These are phyloP conservation scores for Caprella mutica DNA, from an alignment of 2,888 invertebrate species.

Conservation along the genomic window DNA sequence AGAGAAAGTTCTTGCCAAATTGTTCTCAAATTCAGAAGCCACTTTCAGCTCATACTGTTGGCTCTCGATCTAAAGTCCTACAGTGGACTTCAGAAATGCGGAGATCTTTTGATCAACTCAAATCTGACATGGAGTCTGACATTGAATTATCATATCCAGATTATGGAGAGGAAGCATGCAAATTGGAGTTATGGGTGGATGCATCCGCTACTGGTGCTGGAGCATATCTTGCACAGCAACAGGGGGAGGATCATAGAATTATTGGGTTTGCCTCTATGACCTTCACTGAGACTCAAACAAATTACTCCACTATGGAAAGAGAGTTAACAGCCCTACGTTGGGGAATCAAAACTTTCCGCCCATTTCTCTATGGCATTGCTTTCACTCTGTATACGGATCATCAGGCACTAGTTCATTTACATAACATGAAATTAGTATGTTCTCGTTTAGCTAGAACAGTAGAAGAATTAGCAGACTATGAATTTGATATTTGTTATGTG, in stretches of 20 bases:
- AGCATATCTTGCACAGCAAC: neutral
- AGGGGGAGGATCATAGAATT: neutral
- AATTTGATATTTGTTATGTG: neutral
- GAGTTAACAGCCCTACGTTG: neutral
- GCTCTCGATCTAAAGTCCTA: neutral
- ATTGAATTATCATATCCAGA: neutral
- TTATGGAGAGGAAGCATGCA: neutral
- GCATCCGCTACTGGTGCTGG: neutral
- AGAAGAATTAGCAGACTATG: neutral
- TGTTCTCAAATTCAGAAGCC: slow-evolving; percentile 1
- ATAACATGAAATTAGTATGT: neutral
- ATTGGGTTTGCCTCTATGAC: slow-evolving; percentile 4
- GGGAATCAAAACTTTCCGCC: neutral
- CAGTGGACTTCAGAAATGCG: neutral
- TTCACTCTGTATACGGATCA: neutral
- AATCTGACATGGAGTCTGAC: neutral
- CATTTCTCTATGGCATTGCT: neutral
- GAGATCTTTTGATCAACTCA: neutral
- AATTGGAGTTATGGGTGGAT: slow-evolving; percentile 1
- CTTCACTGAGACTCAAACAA: neutral
- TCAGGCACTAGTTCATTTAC: neutral
- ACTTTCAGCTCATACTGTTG: neutral
- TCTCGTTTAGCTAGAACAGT: neutral
- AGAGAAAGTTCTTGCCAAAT: neutral
- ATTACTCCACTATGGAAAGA: neutral